Evolutionary conservation across 2,797 vertebrate species (phyloP), one percentile per base, ranked within the genome.

Genomic region (Atherinosoma microstoma): DNA sequence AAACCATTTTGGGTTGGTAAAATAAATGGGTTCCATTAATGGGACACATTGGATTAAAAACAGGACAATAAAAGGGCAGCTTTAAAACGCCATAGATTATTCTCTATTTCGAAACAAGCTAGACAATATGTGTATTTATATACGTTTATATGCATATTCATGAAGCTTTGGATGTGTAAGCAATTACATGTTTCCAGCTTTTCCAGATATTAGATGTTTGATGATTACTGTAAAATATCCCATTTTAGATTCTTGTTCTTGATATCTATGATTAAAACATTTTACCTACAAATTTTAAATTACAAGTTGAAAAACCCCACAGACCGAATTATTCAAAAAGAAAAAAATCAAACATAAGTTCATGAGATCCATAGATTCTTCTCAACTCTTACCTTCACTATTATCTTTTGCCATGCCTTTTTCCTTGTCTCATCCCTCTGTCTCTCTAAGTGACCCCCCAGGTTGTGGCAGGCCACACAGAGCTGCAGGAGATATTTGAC

Each of bases 401-500:
- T 59, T 15, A 57, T 5, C 1, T 49, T 38, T 64, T 32, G 47
- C 15, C 58, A 32, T 30, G 8, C 54, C 60, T 22, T 66, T 34
- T 45, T 61, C 16, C 57, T n/a, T 59, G 38, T 70, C 66, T 64
- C 36, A 18, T 57, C 34, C 64, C 58, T 70, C 47, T 49, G 76
- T 74, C 73, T 75, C 60, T 77, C 15, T 64, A 49, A 94, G 94
- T 95, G 78, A 90, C 79, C 76, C 89, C 93, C 56, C 86, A 80
- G 85, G 63, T 56, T 58, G 72, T 79, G 66, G 73, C 30, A 1
- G 89, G 89, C 73, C 89, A 93, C 67, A 86, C 83, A 24, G 84
- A 91, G 79, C 92, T 95, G 78, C 94, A 95, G 83, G 87, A 90
- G 74, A 82, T 90, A 73, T 95, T 95, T 75, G 89, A 92, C 79